Conservation (phyloP, 2,888 invertebrate species). For the Coleophora deauratella region DNA sequence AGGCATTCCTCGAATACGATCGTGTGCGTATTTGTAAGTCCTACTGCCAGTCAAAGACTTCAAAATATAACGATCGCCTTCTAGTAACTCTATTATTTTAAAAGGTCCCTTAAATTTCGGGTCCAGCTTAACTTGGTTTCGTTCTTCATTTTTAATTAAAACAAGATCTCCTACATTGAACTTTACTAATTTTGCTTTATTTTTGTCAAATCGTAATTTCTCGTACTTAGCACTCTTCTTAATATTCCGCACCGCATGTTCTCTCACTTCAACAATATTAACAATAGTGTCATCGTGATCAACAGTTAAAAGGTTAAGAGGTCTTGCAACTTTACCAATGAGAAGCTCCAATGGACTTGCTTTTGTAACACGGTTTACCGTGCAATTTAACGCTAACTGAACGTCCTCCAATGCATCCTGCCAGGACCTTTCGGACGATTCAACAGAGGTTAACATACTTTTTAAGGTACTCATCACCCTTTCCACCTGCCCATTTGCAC, state of each 20-base stretch:
- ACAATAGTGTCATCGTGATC: neutral
- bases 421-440: conserved; percentile 19
- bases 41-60: conserved; percentile 11
- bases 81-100: conserved; percentile 13
- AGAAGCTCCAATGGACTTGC: conserved; percentile 23
- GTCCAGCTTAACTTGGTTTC: conserved; percentile 19
- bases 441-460: conserved; percentile 21
- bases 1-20: conserved; percentile 8
- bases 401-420: conserved; percentile 22
- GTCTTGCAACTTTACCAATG: conserved; percentile 20
- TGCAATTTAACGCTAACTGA: conserved; percentile 25
- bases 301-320: conserved; percentile 9
- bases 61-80: conserved; percentile 16
- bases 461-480: conserved; percentile 20
- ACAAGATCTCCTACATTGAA: conserved; percentile 18
- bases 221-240: conserved; percentile 8
- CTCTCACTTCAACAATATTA: conserved; percentile 3
- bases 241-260: conserved; percentile 7
- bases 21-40: conserved; percentile 20
- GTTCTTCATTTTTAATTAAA: conserved; percentile 14
- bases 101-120: conserved; percentile 19
- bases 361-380: conserved; percentile 19
- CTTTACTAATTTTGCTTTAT: conserved; percentile 8
- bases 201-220: conserved; percentile 13
- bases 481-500: conserved; percentile 27